Evolutionary conservation across 2,888 invertebrate genomes (phyloP).

Genomic region (Spodoptera picta): DNA sequence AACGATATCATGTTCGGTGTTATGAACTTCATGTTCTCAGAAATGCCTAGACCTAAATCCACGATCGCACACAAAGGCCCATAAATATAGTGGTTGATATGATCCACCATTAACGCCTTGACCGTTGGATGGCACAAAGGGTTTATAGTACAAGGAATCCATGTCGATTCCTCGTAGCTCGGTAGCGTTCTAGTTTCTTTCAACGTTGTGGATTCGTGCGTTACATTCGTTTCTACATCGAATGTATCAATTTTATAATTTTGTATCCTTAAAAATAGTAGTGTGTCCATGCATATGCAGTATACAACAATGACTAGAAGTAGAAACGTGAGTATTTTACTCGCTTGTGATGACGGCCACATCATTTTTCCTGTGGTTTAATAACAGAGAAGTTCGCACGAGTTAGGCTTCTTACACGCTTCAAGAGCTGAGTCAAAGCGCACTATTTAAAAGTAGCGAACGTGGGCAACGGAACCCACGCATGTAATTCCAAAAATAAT

Average conservation of each 20-base stretch:
- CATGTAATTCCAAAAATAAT: constrained; percentile 46
- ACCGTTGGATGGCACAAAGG: constrained; percentile 94
- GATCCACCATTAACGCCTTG: constrained; percentile 94
- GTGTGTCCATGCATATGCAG: constrained; percentile 92
- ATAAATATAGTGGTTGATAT: constrained; percentile 94
- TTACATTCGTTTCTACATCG: constrained; percentile 60
- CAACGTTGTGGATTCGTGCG: constrained; percentile 70
- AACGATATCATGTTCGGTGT: constrained; percentile 95
- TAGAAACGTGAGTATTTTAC: constrained; percentile 90
- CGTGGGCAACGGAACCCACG: constrained; percentile 43
- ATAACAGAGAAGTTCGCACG: constrained; percentile 13
- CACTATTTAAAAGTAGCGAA: constrained; percentile 32
- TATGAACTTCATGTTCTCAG: constrained; percentile 88
- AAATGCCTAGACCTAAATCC: constrained; percentile 91
- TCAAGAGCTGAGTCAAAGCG: constrained; percentile 22
- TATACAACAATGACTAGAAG: constrained; percentile 89
- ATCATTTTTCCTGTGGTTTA: constrained; percentile 85
- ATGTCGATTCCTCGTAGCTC: constrained; percentile 86
- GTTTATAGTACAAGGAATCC: constrained; percentile 92
- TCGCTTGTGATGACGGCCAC: constrained; percentile 92
- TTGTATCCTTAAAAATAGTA: constrained; percentile 91
- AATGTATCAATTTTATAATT: constrained; percentile 89
- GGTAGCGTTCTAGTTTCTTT: constrained; percentile 54
- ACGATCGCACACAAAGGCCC: constrained; percentile 93
- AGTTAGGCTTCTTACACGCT: constrained; percentile 28